Percentiles rank a stretch among this genome's conserved stretches.
phyloP scores from a whole-genome alignment of 2,113 vertebrate species.

The Octodon degus region DNA sequence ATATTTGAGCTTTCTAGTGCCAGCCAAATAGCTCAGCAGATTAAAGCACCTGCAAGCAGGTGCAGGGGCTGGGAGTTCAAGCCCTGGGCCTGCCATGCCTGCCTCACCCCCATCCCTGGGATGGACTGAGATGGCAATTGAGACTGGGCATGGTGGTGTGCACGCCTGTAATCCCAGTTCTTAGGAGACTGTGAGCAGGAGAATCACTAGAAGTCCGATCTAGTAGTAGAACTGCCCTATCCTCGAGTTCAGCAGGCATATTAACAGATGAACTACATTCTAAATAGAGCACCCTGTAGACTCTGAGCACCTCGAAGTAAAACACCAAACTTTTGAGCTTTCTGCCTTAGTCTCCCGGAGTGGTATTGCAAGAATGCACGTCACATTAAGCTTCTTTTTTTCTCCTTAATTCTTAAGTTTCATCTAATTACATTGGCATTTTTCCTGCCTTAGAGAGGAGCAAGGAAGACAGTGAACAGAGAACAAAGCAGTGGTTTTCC shows the following conservation, averaged over 20 bases:
- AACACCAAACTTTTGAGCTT: background rate
- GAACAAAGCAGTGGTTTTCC: background rate
- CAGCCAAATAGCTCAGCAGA: too few relatives aligned
- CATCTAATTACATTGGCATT: background rate
- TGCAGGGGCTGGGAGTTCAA: too few relatives aligned
- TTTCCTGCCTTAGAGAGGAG: background rate
- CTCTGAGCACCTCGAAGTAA: too few relatives aligned
- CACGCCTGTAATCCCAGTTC: too few relatives aligned
- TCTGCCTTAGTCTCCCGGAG: background rate
- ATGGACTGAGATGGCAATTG: too few relatives aligned
- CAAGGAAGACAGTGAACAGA: background rate
- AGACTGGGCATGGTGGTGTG: too few relatives aligned
- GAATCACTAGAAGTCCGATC: too few relatives aligned
- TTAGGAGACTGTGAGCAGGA: too few relatives aligned
- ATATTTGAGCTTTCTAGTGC: background rate
- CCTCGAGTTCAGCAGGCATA: background rate
- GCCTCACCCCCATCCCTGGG: too few relatives aligned
- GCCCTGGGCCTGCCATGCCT: too few relatives aligned
- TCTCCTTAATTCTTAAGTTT: background rate
- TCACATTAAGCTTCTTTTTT: too few relatives aligned
- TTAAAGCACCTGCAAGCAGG: too few relatives aligned
- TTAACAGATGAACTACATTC: constrained; percentile 49
- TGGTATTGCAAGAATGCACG: background rate
- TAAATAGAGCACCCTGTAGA: background rate
- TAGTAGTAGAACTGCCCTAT: background rate